These are phyloP conservation scores for Mayetiola destructor DNA, from an alignment of 2,888 invertebrate genomes.

Conservation along the genomic window DNA sequence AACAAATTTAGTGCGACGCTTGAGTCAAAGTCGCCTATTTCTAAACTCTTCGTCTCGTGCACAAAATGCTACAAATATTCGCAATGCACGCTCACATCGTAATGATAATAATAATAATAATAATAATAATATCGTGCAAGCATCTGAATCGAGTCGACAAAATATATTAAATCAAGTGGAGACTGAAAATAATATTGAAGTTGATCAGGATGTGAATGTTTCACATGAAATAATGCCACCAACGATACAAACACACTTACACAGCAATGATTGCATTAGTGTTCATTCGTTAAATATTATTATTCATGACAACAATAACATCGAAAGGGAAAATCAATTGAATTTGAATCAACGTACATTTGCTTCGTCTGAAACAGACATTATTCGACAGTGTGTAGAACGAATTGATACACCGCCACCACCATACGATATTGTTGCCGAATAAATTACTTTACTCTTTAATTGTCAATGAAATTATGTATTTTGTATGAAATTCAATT, in stretches of 20 bases:
- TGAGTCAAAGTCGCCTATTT: conserved; percentile 32
- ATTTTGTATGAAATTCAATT: not conserved
- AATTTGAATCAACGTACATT: not conserved
- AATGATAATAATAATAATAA: not conserved
- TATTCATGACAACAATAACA: not conserved
- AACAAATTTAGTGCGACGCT: conserved; percentile 30
- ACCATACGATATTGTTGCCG: not conserved
- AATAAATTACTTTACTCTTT: not conserved
- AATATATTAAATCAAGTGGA: not conserved
- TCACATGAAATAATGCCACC: not conserved
- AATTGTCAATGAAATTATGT: not conserved
- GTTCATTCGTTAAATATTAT: not conserved
- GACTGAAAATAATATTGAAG: not conserved
- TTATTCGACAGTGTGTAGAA: not conserved
- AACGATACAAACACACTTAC: not conserved
- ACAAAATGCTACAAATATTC: conserved; percentile 20
- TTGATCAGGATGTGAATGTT: too few species aligned
- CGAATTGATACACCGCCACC: conserved; percentile 8
- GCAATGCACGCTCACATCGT: conserved; percentile 16
- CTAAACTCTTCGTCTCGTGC: conserved; percentile 16
- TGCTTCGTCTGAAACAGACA: not conserved
- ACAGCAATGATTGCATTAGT: not conserved
- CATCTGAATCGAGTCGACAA: not conserved
- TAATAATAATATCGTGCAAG: not conserved
- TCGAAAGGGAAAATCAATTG: not conserved